Evolutionary conservation across 2,888 invertebrate genomes (phyloP).

Genomic region (Sminthurides aquaticus): DNA sequence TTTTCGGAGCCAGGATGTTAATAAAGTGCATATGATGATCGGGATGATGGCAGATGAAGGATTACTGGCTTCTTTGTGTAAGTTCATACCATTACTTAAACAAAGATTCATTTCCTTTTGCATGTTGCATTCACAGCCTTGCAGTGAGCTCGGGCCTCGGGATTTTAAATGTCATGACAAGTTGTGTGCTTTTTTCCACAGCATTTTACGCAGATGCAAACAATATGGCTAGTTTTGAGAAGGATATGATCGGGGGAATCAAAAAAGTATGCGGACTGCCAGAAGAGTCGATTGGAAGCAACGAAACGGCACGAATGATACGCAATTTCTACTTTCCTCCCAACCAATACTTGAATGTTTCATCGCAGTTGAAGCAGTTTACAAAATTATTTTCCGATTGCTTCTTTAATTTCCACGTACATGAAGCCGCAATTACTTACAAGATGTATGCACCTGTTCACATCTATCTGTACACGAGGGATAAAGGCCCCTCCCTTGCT

Average conservation of each 20-base stretch:
- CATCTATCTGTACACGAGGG: background rate
- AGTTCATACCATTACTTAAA: background rate
- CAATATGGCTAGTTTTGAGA: background rate
- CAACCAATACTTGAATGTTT: background rate
- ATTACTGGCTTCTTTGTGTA: background rate
- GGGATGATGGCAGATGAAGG: constrained; percentile 14
- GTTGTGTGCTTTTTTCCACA: no score
- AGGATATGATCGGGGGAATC: background rate
- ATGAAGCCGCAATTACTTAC: background rate
- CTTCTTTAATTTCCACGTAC: background rate
- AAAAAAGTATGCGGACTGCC: background rate
- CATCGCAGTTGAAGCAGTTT: background rate
- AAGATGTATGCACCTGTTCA: background rate
- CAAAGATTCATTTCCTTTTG: background rate
- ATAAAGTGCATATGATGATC: constrained; percentile 5
- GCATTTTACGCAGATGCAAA: background rate
- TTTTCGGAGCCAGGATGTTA: background rate
- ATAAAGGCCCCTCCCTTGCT: background rate
- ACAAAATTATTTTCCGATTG: background rate
- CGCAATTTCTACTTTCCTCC: background rate
- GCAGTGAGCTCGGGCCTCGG: no score
- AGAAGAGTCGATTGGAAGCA: background rate
- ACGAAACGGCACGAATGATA: background rate
- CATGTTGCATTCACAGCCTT: no score
- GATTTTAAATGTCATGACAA: no score